phyloP scores from a whole-genome alignment of 2,888 invertebrate species.

The Abrostola triplasia region DNA sequence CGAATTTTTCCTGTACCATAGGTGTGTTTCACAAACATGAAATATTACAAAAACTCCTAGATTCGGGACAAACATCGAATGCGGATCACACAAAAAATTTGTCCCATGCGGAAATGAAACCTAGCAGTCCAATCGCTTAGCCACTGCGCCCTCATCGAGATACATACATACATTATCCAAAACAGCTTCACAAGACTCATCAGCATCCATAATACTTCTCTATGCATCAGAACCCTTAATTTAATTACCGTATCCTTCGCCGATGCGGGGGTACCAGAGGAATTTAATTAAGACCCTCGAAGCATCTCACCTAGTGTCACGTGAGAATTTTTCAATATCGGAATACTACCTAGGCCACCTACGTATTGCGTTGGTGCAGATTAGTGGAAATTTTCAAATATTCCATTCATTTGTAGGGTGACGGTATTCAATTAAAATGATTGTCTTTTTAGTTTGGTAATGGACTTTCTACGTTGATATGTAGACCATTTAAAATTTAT shows the following conservation, averaged over 20 bases:
- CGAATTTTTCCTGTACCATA: too few species aligned
- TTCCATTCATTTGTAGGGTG: slow-evolving; percentile 15
- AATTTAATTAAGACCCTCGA: slow-evolving; percentile 54
- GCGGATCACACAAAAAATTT: too few species aligned
- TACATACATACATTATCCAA: too few species aligned
- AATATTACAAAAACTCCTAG: too few species aligned
- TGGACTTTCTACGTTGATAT: too few species aligned
- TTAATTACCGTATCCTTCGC: slow-evolving; percentile 47
- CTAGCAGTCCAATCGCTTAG: too few species aligned
- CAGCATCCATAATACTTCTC: background rate
- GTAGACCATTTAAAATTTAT: too few species aligned
- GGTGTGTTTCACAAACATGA: too few species aligned
- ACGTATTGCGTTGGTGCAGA: slow-evolving; percentile 6
- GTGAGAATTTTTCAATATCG: slow-evolving; percentile 63
- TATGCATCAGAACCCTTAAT: slow-evolving; percentile 45
- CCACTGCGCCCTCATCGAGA: too few species aligned
- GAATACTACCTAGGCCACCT: slow-evolving; percentile 19
- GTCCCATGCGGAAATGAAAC: too few species aligned
- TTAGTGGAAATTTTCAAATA: background rate
- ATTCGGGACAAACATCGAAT: too few species aligned
- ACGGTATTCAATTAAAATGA: background rate
- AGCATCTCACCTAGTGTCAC: slow-evolving; percentile 35
- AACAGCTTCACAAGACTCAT: background rate
- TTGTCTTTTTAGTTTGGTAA: too few species aligned
- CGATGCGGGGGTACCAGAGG: slow-evolving; percentile 40